These are phyloP conservation scores for Pteropus rufus DNA, from an alignment of 2,797 vertebrate species.

Conservation along the genomic window DNA sequence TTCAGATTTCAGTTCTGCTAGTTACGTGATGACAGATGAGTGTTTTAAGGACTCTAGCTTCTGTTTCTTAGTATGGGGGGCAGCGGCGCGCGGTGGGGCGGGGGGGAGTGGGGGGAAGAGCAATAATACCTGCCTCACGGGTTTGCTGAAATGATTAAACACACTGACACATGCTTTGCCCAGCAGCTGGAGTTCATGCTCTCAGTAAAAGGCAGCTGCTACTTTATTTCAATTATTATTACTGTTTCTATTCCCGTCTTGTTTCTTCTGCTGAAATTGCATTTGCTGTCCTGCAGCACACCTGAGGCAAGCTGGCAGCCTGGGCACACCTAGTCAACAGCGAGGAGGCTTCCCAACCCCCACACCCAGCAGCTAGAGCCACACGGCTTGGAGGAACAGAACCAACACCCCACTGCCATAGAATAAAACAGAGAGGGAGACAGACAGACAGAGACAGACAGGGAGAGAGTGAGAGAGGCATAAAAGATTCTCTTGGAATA, in stretches of 20 bases:
- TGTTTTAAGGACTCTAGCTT: not conserved
- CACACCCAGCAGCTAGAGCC: not conserved
- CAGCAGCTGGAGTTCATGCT: not conserved
- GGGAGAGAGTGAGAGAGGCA: not conserved
- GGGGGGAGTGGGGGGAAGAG: not conserved
- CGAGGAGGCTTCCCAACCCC: not conserved
- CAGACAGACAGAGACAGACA: not conserved
- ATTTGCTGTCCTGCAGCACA: not conserved
- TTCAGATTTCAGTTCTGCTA: not conserved
- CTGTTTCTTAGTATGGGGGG: not conserved
- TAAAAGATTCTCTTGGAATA: not conserved
- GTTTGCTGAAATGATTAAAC: not conserved
- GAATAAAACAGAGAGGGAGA: not conserved
- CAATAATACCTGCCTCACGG: not conserved
- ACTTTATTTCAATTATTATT: not conserved
- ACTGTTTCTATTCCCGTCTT: not conserved
- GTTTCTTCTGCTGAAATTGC: not conserved
- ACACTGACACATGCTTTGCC: not conserved
- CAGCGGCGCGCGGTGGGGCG: too few species aligned
- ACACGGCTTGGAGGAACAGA: accelerated
- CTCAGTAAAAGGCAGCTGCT: not conserved
- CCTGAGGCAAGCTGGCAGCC: accelerated
- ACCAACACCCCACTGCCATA: not conserved
- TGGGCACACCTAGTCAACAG: too few species aligned
- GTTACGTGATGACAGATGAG: not conserved